phyloP scores from a whole-genome alignment of 92 coral and sea anemone genomes.

The Porites cylindrica region DNA sequence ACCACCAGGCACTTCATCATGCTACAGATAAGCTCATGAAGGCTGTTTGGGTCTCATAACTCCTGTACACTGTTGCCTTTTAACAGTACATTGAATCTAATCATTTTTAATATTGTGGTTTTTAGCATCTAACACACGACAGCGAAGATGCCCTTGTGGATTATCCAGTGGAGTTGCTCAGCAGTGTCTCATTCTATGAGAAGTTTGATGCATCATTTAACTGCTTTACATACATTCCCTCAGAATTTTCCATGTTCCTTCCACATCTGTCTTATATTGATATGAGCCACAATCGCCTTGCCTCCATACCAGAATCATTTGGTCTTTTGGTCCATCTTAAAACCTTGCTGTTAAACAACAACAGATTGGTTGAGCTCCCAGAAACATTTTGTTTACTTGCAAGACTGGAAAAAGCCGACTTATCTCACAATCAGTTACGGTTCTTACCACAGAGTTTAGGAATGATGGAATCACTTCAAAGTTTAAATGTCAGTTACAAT shows the following conservation, averaged over 20 bases:
- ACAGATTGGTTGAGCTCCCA: slow-evolving; percentile 85
- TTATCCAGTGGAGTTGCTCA: slow-evolving; percentile 74
- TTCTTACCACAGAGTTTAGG: slow-evolving; percentile 83
- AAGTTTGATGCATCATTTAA: slow-evolving; percentile 88
- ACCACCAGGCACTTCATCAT: no score
- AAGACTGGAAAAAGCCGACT: slow-evolving; percentile 86
- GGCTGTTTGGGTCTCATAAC: no score
- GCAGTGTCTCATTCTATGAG: slow-evolving; percentile 88
- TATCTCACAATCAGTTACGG: slow-evolving; percentile 85
- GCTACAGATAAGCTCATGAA: no score
- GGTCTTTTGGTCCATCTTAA: slow-evolving; percentile 89
- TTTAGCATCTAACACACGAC: slow-evolving; percentile 74
- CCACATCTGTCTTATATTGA: slow-evolving; percentile 92
- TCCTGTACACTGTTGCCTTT: no score
- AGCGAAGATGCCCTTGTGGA: slow-evolving; percentile 79
- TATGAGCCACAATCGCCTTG: slow-evolving; percentile 83
- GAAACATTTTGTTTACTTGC: slow-evolving; percentile 79
- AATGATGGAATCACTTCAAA: slow-evolving; percentile 74
- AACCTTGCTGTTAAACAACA: slow-evolving; percentile 86
- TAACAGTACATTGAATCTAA: no score
- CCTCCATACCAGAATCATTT: slow-evolving; percentile 91
- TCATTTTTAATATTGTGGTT: background rate
- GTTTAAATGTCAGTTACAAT: slow-evolving; percentile 89
- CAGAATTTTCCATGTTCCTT: slow-evolving; percentile 86
- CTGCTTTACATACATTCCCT: slow-evolving; percentile 82